Evolutionary conservation across 2,888 invertebrate species (phyloP).

Genomic region (Erebia aethiops): DNA sequence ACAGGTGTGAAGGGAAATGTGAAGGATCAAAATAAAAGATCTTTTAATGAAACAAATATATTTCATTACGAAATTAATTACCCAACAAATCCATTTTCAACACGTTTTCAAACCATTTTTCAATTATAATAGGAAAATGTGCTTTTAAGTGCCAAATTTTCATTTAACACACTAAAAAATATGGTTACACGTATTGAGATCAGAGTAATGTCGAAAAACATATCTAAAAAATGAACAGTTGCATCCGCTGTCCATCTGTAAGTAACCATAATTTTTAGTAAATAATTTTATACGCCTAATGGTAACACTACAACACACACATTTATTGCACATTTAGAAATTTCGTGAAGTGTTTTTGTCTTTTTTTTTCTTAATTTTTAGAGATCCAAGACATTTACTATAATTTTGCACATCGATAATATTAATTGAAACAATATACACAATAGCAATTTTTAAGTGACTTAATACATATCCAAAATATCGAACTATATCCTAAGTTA

Average conservation of each 20-base stretch:
- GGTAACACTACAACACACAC: slow-evolving; percentile 84
- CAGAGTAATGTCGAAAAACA: slow-evolving; percentile 56
- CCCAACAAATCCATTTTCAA: slow-evolving; percentile 84
- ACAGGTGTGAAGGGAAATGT: not conserved
- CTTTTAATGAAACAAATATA: slow-evolving; percentile 82
- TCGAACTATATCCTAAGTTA: slow-evolving; percentile 79
- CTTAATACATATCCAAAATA: slow-evolving; percentile 82
- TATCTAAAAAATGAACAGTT: slow-evolving; percentile 44
- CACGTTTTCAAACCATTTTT: slow-evolving; percentile 81
- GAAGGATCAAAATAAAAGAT: slow-evolving; percentile 60
- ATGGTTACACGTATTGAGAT: slow-evolving; percentile 73
- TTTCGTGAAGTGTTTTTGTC: slow-evolving; percentile 82
- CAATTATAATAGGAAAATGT: slow-evolving; percentile 81
- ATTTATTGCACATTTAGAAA: slow-evolving; percentile 84
- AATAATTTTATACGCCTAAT: slow-evolving; percentile 77
- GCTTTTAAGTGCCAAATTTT: slow-evolving; percentile 83
- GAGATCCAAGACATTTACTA: slow-evolving; percentile 83
- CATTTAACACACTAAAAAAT: slow-evolving; percentile 70
- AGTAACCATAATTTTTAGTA: slow-evolving; percentile 61
- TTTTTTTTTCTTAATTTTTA: slow-evolving; percentile 80
- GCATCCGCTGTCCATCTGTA: slow-evolving; percentile 38
- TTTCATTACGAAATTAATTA: slow-evolving; percentile 83
- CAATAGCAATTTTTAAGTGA: slow-evolving; percentile 77
- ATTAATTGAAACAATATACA: slow-evolving; percentile 78
- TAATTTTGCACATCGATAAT: slow-evolving; percentile 81